Evolutionary conservation across 2,888 invertebrate genomes (phyloP), one percentile per base, ranked within the genome.

Genomic region (Lasioglossum pauxillum): DNA sequence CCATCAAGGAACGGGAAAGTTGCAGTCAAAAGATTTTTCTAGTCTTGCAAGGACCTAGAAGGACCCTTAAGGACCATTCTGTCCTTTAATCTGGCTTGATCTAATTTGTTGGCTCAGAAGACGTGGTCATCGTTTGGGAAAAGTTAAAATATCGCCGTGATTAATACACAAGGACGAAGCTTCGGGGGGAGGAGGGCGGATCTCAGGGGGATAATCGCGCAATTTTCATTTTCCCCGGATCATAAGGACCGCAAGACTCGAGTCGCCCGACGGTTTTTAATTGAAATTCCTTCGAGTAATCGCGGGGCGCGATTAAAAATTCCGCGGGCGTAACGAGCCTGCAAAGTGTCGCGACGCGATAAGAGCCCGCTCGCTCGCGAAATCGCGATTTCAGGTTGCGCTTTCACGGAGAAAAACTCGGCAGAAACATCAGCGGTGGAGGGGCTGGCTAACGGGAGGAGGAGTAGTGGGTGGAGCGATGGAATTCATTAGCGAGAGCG

Each of bases 401-500:
- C 38, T 80, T 67, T 31, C 38, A 23, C 46, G 67, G 74, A 27
- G 74, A 67, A 49, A 80, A 49, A 60, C 46, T 69, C 35, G 46
- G 31, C 49, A n/a, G 27, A 73, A 41, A 46, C 72, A 31, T 16
- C 8, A 7, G n/a, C 5, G 8, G 27, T 0, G 72, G 72, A 1
- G 16, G 41, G 71, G n/a, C 4, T 35, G 27, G 4, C 0, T 23
- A n/a, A 31, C 8, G 41, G 27, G 23, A 60, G 31, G 67, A 10
- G 74, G 19, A 10, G 64, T 35, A n/a, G 38, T 60, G 57, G 27
- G 73, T 44, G 60, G 60, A 64, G 74, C 72, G 53, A 67, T 53
- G 67, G 77, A 74, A 78, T 67, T 78, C 73, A 82, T 82, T 82
- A 82, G 64, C 64, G 60, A 64, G 60, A 27, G 67, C 64, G 49